These are phyloP conservation scores for Pseudorasbora parva DNA, from an alignment of 2,113 vertebrate species.

Conservation along the genomic window DNA sequence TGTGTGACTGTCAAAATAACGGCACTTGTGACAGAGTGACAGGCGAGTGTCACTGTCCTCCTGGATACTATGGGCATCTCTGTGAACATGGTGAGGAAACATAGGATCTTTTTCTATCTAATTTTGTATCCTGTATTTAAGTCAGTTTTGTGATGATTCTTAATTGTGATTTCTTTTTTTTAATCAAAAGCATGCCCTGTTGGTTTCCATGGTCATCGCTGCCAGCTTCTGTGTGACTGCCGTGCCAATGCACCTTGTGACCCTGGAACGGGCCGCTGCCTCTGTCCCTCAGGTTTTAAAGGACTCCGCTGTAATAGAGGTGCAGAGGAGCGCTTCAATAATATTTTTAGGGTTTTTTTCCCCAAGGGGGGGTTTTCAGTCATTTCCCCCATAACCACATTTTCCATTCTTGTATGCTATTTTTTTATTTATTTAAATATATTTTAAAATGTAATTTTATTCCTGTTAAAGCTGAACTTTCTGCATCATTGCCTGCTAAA, in stretches of 20 bases:
- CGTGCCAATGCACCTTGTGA: constrained; percentile 80
- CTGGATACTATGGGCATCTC: constrained; percentile 84
- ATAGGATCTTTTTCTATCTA: too few species aligned
- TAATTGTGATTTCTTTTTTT: accelerated
- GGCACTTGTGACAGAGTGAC: constrained; percentile 78
- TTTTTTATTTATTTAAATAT: too few species aligned
- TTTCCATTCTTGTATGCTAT: too few species aligned
- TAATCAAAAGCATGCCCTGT: constrained; percentile 79
- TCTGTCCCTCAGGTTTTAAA: constrained; percentile 78
- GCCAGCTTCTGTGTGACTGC: constrained; percentile 82
- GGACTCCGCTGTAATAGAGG: constrained; percentile 81
- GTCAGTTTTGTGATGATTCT: neutral
- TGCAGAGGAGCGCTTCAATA: neutral
- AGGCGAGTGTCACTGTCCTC: constrained; percentile 81
- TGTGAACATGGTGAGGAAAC: constrained; percentile 88
- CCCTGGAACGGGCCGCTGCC: constrained; percentile 77
- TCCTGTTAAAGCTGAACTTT: too few species aligned
- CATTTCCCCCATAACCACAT: neutral
- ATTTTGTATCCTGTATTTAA: neutral
- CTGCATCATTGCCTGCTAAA: too few species aligned
- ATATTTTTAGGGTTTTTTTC: too few species aligned
- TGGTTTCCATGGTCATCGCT: constrained; percentile 84
- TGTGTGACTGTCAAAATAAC: constrained; percentile 81
- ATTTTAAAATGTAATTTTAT: too few species aligned
- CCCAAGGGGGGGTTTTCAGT: too few species aligned